Evolutionary conservation across 2,113 vertebrate genomes (phyloP).

Genomic region (Chionodraco myersi): DNA sequence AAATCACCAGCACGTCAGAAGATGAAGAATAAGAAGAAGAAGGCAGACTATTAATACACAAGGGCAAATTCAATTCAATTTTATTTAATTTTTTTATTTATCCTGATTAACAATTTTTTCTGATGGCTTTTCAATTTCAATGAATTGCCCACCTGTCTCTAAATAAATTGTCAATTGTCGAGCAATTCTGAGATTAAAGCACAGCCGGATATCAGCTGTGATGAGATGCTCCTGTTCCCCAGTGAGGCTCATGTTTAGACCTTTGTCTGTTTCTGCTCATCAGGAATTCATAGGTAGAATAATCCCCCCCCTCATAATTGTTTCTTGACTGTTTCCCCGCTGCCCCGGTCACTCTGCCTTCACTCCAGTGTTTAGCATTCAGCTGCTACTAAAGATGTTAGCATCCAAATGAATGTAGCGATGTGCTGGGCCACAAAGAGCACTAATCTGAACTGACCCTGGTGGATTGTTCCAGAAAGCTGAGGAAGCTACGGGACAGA

Average conservation of each 20-base stretch:
- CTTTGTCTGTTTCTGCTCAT: constrained; percentile 72
- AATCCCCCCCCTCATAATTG: constrained; percentile 72
- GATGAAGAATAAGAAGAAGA: too few relatives aligned
- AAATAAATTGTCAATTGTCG: constrained; percentile 2
- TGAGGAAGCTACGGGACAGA: constrained; percentile 87
- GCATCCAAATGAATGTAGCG: constrained; percentile 88
- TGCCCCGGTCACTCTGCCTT: constrained; percentile 47
- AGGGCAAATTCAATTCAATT: too few relatives aligned
- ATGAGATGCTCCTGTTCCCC: constrained; percentile 36
- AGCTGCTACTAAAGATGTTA: constrained; percentile 94
- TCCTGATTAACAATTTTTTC: not conserved
- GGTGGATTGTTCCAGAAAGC: constrained; percentile 88
- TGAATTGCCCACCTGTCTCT: constrained; percentile 9
- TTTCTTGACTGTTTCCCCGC: constrained; percentile 66
- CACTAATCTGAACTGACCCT: constrained; percentile 92
- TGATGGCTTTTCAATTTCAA: not conserved
- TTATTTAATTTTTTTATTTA: not conserved
- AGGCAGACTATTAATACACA: too few relatives aligned
- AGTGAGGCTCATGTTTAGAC: constrained; percentile 54
- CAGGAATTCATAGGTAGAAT: constrained; percentile 78
- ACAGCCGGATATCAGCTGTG: constrained; percentile 21
- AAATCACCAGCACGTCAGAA: too few relatives aligned
- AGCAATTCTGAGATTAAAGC: constrained; percentile 31
- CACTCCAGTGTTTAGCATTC: constrained; percentile 85
- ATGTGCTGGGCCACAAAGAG: constrained; percentile 87